phyloP scores from a whole-genome alignment of 2,113 vertebrate species.

The Ceyx melanurus region DNA sequence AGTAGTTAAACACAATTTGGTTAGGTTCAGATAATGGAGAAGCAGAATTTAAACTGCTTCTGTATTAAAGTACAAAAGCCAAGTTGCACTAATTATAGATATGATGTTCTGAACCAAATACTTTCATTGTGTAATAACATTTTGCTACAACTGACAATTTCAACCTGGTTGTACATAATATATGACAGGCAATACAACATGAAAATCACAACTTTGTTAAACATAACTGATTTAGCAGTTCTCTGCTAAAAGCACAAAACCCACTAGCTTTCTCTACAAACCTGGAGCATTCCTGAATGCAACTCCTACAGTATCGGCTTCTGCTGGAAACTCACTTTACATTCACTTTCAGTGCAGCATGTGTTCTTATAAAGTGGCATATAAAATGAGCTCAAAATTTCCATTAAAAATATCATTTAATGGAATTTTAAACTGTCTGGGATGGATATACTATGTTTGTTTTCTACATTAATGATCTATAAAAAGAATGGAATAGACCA shows the following conservation, averaged over 20 bases:
- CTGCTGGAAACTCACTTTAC: not conserved
- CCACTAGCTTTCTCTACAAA: not conserved
- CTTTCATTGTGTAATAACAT: fast-evolving
- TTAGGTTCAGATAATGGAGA: not conserved
- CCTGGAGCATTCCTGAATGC: not conserved
- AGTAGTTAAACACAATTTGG: not conserved
- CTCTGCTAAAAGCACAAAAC: not conserved
- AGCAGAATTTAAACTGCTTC: not conserved
- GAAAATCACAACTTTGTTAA: not conserved
- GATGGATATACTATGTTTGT: conserved; percentile 76
- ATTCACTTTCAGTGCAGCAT: not conserved
- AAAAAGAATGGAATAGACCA: conserved; percentile 76
- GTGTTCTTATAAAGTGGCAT: not conserved
- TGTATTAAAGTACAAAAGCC: not conserved
- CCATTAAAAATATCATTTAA: conserved; percentile 77
- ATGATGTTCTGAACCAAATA: not conserved
- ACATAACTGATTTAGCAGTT: not conserved
- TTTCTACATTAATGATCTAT: conserved; percentile 82
- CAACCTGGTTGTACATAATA: fast-evolving
- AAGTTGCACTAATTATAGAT: not conserved
- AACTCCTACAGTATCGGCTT: not conserved
- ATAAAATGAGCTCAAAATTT: conserved; percentile 51
- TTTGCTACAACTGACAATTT: not conserved
- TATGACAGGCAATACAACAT: not conserved
- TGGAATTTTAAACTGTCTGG: conserved; percentile 75